Evolutionary conservation across 2,888 invertebrate genomes (phyloP), one percentile per base, ranked within the genome.

Genomic region (Hirtodrosophila cameraria): DNA sequence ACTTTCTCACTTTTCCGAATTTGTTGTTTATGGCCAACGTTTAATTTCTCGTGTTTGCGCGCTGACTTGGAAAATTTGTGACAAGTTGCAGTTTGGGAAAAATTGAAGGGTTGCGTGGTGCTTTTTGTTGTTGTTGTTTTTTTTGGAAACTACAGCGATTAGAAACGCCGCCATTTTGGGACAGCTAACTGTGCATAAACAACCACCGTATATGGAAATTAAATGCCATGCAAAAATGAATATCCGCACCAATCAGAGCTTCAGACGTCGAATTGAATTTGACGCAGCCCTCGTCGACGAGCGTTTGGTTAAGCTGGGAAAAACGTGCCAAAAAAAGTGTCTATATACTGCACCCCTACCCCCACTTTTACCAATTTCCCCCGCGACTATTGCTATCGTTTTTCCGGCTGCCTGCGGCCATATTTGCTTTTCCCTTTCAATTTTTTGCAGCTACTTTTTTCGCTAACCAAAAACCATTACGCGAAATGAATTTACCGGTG

Each of bases 351-450:
- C 20, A 23, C 36, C 42, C 7, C 13, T n/a, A 16, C 16, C 13
- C 50, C 9, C 3, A 15, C 9, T n/a, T 15, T n/a, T 15, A 5
- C 7, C 28, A 30, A 11, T 9, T 13, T 15, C n/a, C 13, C 30
- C 7, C n/a, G n/a, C 11, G 7, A 20, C 41, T 36, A 18, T 49
- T 52, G 38, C 57, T 45, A 31, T 57, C 57, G 12, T 13, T 28
- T 45, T 18, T 46, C 13, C 23, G 8, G 48, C 16, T 63, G 65
- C 67, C 74, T 61, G 62, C 65, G 61, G 87, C 78, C 84, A 87
- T 87, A 68, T 82, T 87, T 82, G 80, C 57, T 75, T 80, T 88
- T 71, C 69, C 61, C 74, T 82, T 78, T 76, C 78, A 89, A 88
- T 88, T 88, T 88, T 81, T 87, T 87, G 83, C 71, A 63, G 74